These are phyloP conservation scores for Chaetorhynchus papuensis DNA, from an alignment of 2,113 vertebrate species.

Conservation along the genomic window DNA sequence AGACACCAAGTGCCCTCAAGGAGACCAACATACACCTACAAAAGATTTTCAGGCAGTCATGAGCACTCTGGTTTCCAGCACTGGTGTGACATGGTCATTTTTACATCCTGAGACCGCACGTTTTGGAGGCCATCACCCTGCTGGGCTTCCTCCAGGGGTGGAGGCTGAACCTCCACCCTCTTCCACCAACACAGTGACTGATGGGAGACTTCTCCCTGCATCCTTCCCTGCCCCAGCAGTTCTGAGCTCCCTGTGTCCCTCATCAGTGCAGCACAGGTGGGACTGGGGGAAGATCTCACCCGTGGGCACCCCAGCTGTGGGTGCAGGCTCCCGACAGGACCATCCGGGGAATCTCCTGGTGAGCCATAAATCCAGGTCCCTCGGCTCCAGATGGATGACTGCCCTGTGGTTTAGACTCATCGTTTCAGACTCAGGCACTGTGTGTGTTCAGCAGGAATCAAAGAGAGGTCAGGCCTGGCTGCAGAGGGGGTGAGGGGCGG, in stretches of 20 bases:
- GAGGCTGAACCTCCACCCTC: not conserved
- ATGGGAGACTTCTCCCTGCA: not conserved
- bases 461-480: not conserved
- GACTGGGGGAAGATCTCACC: not conserved
- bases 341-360: not conserved
- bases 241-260: fast-evolving
- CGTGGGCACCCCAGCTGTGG: not conserved
- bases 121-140: not conserved
- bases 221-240: not conserved
- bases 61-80: not conserved
- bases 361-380: not conserved
- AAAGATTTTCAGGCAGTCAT: not conserved
- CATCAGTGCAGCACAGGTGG: fast-evolving
- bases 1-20: not conserved
- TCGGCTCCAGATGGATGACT: not conserved
- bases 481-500: not conserved
- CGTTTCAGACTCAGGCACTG: not conserved
- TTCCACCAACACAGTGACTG: not conserved
- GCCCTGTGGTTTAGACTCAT: not conserved
- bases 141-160: not conserved
- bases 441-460: not conserved
- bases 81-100: not conserved
- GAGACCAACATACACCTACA: not conserved
- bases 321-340: fast-evolving
- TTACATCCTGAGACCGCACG: fast-evolving